Evolutionary conservation across 2,113 vertebrate species (phyloP).

Genomic region (Hymenochirus boettgeri): DNA sequence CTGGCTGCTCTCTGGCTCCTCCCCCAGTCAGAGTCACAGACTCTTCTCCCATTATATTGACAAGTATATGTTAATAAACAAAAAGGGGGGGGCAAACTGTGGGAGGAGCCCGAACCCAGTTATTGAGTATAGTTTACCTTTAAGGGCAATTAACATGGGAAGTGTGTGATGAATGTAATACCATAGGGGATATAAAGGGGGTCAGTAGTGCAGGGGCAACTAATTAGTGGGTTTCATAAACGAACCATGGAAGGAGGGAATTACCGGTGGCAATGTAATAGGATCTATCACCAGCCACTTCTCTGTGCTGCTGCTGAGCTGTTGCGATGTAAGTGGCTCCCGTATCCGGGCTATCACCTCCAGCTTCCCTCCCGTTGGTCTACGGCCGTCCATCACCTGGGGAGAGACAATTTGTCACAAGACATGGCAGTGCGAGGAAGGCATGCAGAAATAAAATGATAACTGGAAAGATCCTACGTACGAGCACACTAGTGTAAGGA

Average conservation of each 20-base stretch:
- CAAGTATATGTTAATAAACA: too few species aligned
- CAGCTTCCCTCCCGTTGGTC: constrained; percentile 77
- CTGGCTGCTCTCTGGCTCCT: too few species aligned
- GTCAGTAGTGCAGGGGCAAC: background rate
- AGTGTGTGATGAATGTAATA: too few species aligned
- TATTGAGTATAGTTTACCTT: too few species aligned
- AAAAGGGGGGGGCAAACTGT: too few species aligned
- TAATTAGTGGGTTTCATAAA: too few species aligned
- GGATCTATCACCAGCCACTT: constrained; percentile 81
- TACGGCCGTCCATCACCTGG: constrained; percentile 80
- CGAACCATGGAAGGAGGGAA: too few species aligned
- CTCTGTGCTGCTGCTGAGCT: constrained; percentile 74
- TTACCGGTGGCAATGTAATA: constrained; percentile 46
- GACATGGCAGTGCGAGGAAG: background rate
- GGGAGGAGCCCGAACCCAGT: too few species aligned
- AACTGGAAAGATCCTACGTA: background rate
- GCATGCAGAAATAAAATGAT: background rate
- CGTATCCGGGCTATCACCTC: constrained; percentile 79
- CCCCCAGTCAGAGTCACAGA: too few species aligned
- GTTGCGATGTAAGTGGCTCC: constrained; percentile 74
- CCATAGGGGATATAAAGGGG: background rate
- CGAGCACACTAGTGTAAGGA: too few species aligned
- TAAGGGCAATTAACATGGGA: too few species aligned
- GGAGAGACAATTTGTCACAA: background rate
- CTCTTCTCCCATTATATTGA: too few species aligned